A percentile compares a stretch with the other conserved stretches of the same genome.
Evolutionary conservation across 2,797 vertebrate genomes (phyloP).

Genomic region (Acrocephalus scirpaceus): DNA sequence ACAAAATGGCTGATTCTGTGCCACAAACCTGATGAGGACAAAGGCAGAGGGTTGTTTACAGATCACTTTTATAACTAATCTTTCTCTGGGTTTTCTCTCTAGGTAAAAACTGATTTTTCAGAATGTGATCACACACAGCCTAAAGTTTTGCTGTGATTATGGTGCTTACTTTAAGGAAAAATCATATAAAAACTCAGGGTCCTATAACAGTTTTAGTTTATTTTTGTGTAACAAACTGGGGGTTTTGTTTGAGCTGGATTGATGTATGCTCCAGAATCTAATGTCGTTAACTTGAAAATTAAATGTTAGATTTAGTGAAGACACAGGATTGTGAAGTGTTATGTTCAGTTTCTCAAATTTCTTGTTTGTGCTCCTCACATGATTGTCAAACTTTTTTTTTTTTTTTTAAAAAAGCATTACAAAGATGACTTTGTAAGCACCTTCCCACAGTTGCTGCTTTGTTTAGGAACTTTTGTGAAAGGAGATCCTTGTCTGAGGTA

Average conservation of each 20-base stretch:
- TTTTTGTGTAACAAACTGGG: background rate
- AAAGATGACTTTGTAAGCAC: constrained; percentile 35
- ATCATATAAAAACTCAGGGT: background rate
- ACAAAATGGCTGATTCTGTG: background rate
- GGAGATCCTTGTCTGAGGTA: background rate
- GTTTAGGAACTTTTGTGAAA: constrained; percentile 40
- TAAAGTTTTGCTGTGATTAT: background rate
- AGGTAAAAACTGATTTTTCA: background rate
- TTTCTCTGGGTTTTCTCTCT: background rate
- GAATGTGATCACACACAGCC: background rate
- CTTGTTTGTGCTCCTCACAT: background rate
- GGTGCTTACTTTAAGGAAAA: background rate
- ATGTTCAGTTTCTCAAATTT: background rate
- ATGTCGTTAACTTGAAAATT: background rate
- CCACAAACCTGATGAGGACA: background rate
- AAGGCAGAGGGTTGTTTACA: background rate
- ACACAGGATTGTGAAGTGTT: background rate
- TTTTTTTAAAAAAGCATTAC: background rate
- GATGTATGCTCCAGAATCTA: background rate
- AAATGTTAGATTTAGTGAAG: background rate
- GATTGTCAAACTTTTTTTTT: background rate
- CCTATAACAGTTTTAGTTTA: background rate
- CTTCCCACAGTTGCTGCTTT: background rate
- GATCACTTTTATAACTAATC: background rate
- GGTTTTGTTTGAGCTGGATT: background rate